Evolutionary conservation across 2,797 vertebrate species (phyloP), one percentile per base, ranked within the genome.

Genomic region (Novumbra hubbsi): DNA sequence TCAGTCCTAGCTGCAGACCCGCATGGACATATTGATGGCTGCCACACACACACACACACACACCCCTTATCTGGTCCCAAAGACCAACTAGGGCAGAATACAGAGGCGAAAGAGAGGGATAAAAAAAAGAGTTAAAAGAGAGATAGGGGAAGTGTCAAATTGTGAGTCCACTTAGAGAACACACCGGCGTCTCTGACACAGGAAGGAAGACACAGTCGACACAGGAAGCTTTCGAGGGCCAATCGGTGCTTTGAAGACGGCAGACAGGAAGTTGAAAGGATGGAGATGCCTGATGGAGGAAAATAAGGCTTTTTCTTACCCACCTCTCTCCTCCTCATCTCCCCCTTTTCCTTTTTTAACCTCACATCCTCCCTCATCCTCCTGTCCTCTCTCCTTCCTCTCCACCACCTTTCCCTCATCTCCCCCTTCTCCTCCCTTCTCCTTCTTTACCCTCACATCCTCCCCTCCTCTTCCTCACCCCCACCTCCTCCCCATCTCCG

Each of bases 211-310:
- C 41, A 45, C 2, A 3, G 41, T 12, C 2, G 41, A 38, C 28
- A 65, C 63, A 34, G 63, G 63, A 65, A 65, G 63, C 30, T 28
- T 52, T 52, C 21, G n/a, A 57, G 52, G 52, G 52, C 52, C 52
- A 57, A 57, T 67, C 65, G 21, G 52, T 7, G 65, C 65, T 67
- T 19, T 32, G 32, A 67, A 21, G 65, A 32, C 19, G 9, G 65
- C 32, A 67, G 65, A 67, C 65, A 67, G 65, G 65, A 67, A 67
- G 38, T 67, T 32, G 19, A 67, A 67, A 17, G 65, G 38, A 67
- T 21, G 38, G 30, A 67, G 21, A 24, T 17, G 65, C 32, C 65
- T 12, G 65, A 41, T 11, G 52, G 52, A 57, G 52, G 52, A 57
- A 52, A 57, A 19, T 21, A 21, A 3, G 52, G 52, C 52, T 21